Percentiles rank a stretch among this genome's conserved stretches.
These are phyloP conservation scores for Larimichthys crocea DNA, from an alignment of 2,113 vertebrate species.

Conservation along the genomic window DNA sequence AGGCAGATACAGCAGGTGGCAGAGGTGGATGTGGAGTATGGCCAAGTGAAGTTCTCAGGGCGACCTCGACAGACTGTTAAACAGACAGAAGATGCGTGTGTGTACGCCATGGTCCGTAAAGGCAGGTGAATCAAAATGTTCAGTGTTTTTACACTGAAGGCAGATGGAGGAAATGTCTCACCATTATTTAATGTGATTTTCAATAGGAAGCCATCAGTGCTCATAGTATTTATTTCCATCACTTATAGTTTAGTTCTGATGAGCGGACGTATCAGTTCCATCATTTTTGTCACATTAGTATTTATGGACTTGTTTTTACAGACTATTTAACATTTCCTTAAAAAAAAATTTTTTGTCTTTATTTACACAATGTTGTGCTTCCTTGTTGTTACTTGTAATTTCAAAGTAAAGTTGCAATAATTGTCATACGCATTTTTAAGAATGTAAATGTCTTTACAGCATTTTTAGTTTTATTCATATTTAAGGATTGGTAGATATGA, in stretches of 20 bases:
- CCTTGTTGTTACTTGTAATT: not conserved
- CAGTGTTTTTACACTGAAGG: not conserved
- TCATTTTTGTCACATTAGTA: not conserved
- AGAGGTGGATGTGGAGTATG: constrained; percentile 66
- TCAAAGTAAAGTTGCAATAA: not conserved
- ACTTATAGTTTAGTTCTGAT: not conserved
- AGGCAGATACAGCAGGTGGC: not conserved
- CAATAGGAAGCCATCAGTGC: fast-evolving
- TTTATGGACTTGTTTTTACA: not conserved
- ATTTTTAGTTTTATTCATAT: not conserved
- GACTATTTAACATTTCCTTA: not conserved
- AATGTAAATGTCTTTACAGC: too few species aligned
- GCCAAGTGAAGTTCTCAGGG: constrained; percentile 56
- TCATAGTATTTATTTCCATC: not conserved
- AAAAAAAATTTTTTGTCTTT: not conserved
- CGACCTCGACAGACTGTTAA: not conserved
- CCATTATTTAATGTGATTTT: not conserved
- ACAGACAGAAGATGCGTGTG: constrained; percentile 12
- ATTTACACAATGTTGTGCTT: not conserved
- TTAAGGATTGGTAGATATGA: not conserved
- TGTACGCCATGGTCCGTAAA: constrained; percentile 62
- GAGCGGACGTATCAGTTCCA: not conserved
- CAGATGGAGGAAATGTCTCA: not conserved
- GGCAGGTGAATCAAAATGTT: constrained; percentile 23
- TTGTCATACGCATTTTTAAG: not conserved